Evolutionary conservation across 2,113 vertebrate species (phyloP).

Genomic region (Ondatra zibethicus): DNA sequence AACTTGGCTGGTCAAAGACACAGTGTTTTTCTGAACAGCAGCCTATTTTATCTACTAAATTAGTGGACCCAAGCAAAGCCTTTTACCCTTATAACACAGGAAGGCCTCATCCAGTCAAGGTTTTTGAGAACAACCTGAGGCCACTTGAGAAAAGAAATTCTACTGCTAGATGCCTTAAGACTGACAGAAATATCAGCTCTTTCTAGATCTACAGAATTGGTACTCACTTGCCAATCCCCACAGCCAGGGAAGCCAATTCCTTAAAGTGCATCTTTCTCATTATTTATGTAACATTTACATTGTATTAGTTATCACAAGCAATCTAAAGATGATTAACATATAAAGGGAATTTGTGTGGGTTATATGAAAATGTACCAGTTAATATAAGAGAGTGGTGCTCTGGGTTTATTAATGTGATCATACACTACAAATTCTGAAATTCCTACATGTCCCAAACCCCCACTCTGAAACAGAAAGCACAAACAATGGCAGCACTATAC

Average conservation of each 20-base stretch:
- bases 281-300: neutral
- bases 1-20: neutral
- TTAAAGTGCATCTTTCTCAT: conserved; percentile 17
- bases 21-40: neutral
- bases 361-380: neutral
- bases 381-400: neutral
- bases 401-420: conserved; percentile 22
- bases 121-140: conserved; percentile 2
- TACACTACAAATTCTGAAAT: conserved; percentile 47
- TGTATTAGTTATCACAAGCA: neutral
- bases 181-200: neutral
- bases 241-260: neutral
- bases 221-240: neutral
- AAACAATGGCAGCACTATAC: neutral
- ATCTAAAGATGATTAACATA: neutral
- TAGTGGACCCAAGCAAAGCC: conserved; percentile 2
- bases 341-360: neutral
- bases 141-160: conserved; percentile 20
- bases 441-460: conserved; percentile 1
- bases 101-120: neutral
- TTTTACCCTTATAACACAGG: neutral
- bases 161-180: conserved; percentile 22
- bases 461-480: conserved; percentile 30
- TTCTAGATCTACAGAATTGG: conserved; percentile 12
- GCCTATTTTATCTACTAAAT: conserved; percentile 25